Evolutionary conservation across 2,888 invertebrate species (phyloP), one percentile per base, ranked within the genome.

Genomic region (Argyresthia albistria): DNA sequence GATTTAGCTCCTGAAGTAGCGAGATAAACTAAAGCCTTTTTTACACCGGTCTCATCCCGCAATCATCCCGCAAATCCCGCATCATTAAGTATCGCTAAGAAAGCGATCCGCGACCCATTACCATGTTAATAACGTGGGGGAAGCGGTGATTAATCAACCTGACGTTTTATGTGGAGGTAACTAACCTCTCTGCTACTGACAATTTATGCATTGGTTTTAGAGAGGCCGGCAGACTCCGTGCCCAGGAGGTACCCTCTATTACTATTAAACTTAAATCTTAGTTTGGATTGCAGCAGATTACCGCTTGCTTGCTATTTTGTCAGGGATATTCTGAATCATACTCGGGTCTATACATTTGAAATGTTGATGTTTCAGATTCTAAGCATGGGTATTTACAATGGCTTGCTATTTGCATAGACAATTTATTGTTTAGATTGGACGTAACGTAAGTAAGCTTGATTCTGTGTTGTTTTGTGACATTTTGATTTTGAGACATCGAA

Each of bases 1-100:
- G 25, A 25, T 6, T 25, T 25, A 6, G 25, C 25, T 25, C 25
- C 77, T 80, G 80, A 66, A 65, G 55, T 63, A 61, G 55, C 57
- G 56, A 73, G 83, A 81, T 82, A 82, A 71, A 70, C 56, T 45
- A 64, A 63, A 72, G 63, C 65, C 67, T 60, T 48, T 55, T 52
- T 51, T 14, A 37, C 54, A 39, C 42, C 14, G 39, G 42, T 42
- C 60, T 61, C 66, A 73, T 71, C 70, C 65, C 63, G 70, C 71
- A 79, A 79, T 82, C 82, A 81, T 80, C 72, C 79, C 74, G 61
- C 76, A 83, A 84, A 84, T 80, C 82, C 84, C 67, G 70, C 74
- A 82, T 80, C 84, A 84, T 84, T 84, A 84, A 83, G 83, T 82
- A 81, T 81, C 71, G 82, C 81, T 83, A 86, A 84, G 86, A 83